Base-by-base conservation (phyloP, 2,797 vertebrate genomes). In the Ctenosaura bakeri region DNA sequence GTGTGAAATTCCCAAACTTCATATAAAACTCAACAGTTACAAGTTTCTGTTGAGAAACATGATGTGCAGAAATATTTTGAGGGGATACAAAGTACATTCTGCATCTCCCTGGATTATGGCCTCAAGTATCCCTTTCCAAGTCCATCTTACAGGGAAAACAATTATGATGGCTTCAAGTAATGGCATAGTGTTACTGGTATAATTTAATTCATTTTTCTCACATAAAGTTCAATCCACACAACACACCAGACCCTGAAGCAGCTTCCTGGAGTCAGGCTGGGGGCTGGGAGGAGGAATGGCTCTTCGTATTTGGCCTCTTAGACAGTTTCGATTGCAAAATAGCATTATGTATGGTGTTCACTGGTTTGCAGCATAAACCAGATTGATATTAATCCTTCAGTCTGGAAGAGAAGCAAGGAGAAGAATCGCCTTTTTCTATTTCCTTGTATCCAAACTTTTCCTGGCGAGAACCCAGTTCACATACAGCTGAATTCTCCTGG, bases 401-500 rank as follows among this genome's bases (percentile, higher is more conserved):
- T 0, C 24, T 79, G 24, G 18, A 78, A 83, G 0, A 0, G 0
- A 1, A 38, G 7, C n/a, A 81, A 69, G 0, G 24, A 87, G 83
- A 91, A 90, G 84, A 77, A 71, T 89, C 79, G 0, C 85, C 94
- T 90, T 94, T 83, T 91, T 32, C 86, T 89, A 0, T 95, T 95
- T 94, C 94, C 88, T 89, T 89, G 74, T 50, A 84, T 87, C 76
- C 80, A 54, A 71, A 92, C 73, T 87, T 91, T 78, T 91, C 69
- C 92, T 86, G 42, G 73, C 93, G 88, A 18, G 82, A 81, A 88
- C 88, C 22, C 87, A 86, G 13, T 90, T 93, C 92, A 90, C 0
- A 0, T 89, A 92, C 86, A 35, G 92, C 29, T 95, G 93, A 95
- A 94, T 93, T 92, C 94, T 88, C 94, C 77, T 79, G 94, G 94